Evolutionary conservation across 2,888 invertebrate genomes (phyloP).

Genomic region (Psococerastis gibbosa): DNA sequence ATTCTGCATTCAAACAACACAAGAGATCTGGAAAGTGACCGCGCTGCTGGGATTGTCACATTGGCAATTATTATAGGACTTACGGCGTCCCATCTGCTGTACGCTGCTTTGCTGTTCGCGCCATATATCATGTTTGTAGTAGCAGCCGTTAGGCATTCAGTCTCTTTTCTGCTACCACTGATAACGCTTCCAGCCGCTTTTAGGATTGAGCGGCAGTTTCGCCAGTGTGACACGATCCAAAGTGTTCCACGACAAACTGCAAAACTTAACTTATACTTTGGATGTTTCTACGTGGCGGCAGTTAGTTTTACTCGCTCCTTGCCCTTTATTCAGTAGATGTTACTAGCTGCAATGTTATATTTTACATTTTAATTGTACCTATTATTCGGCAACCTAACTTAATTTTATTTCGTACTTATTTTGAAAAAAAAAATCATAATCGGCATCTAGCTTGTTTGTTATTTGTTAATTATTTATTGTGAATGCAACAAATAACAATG

Average conservation of each 20-base stretch:
- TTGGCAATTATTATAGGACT: slow-evolving; percentile 84
- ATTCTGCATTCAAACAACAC: slow-evolving; percentile 92
- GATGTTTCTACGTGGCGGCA: slow-evolving; percentile 71
- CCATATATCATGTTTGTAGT: slow-evolving; percentile 84
- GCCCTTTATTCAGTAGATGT: slow-evolving; percentile 20
- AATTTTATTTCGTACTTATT: slow-evolving; percentile 7
- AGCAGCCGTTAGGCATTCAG: slow-evolving; percentile 61
- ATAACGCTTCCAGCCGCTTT: slow-evolving; percentile 77
- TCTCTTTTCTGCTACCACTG: slow-evolving; percentile 77
- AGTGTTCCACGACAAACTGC: slow-evolving; percentile 77
- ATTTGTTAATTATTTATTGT: too few species aligned
- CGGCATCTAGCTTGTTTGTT: too few species aligned
- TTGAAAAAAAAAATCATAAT: too few species aligned
- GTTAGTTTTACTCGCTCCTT: slow-evolving; percentile 33
- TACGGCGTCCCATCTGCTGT: slow-evolving; percentile 77
- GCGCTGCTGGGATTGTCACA: slow-evolving; percentile 80
- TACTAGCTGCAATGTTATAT: too few species aligned
- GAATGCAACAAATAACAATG: too few species aligned
- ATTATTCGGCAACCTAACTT: too few species aligned
- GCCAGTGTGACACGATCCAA: slow-evolving; percentile 56
- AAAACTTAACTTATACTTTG: slow-evolving; percentile 75
- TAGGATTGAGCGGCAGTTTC: slow-evolving; percentile 72
- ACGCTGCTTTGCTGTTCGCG: slow-evolving; percentile 72
- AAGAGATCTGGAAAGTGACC: slow-evolving; percentile 73
- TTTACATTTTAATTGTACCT: too few species aligned